Evolutionary conservation across 64 coral and sea anemone genomes (phyloP), one percentile per base, ranked within the genome.

Genomic region (Montipora sp.): DNA sequence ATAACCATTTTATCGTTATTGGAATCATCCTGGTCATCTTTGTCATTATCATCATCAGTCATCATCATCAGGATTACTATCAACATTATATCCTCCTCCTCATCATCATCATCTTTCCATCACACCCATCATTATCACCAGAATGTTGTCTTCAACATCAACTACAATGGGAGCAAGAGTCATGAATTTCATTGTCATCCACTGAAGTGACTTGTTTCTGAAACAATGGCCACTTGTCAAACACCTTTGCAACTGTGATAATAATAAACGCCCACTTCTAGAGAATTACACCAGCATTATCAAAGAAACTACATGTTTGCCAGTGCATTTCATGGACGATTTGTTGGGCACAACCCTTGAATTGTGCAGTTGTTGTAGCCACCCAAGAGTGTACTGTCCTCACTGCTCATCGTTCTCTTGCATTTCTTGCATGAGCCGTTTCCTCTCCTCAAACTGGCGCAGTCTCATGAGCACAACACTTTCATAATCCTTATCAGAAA

Each of bases 361-460:
- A 16, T 63, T 63, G 60, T 63, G 60, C 14, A 63, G 14, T 63
- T 12, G 13, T 57, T 6, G 7, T 11, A 57, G 53, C 53, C 14
- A 16, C 14, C 10, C 20, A 3, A 66, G 8, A 66, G 10, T 66
- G 61, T 66, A 66, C 61, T 66, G 1, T 71, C 36, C 6, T 75
- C 73, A 75, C 22, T 36, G 24, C 19, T 72, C 77, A 18, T 98
- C 97, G 43, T 96, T 94, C 36, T 89, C 90, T 63, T 93, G 88
- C 83, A 98, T 90, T 88, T 96, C 91, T 87, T 89, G 92, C 4
- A 95, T 93, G 43, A 98, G 44, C 79, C 94, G 85, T 88, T 96
- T 98, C 68, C 97, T 90, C 71, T 98, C 97, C 73, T 98, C 83
- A 83, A 95, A 95, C 59, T 98, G 97, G 47, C 97, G 89, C 59